These are phyloP conservation scores for Marcusenius ussheri DNA, from an alignment of 2,113 vertebrate genomes.

Conservation along the genomic window DNA sequence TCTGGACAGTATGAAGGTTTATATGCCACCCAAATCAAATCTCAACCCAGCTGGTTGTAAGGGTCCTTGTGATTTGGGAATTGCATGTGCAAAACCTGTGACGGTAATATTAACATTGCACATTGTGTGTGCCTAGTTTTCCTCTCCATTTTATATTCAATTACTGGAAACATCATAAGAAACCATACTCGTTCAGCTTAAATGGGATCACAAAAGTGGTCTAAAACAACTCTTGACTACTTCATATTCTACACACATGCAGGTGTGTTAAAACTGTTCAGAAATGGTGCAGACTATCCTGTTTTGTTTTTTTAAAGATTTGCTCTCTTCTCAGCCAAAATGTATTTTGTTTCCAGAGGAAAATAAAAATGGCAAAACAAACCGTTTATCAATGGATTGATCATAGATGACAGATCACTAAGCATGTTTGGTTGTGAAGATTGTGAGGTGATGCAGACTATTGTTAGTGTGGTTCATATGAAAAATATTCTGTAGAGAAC, in stretches of 20 bases:
- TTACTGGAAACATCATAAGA: background rate
- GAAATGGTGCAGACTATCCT: background rate
- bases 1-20: no score
- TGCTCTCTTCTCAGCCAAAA: background rate
- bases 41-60: background rate
- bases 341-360: background rate
- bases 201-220: background rate
- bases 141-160: background rate
- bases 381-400: background rate
- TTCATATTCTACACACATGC: background rate
- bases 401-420: background rate
- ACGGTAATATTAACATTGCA: background rate
- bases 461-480: background rate
- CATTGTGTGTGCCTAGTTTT: background rate
- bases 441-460: background rate
- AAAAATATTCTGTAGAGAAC: background rate
- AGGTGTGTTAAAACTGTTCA: background rate
- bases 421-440: background rate
- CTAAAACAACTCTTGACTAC: background rate
- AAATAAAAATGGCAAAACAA: background rate
- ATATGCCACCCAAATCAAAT: background rate
- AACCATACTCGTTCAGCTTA: background rate
- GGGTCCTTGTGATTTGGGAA: background rate
- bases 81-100: background rate
- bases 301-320: background rate